These are phyloP conservation scores for Prolemur simus DNA, from an alignment of 2,113 vertebrate genomes.

Conservation along the genomic window DNA sequence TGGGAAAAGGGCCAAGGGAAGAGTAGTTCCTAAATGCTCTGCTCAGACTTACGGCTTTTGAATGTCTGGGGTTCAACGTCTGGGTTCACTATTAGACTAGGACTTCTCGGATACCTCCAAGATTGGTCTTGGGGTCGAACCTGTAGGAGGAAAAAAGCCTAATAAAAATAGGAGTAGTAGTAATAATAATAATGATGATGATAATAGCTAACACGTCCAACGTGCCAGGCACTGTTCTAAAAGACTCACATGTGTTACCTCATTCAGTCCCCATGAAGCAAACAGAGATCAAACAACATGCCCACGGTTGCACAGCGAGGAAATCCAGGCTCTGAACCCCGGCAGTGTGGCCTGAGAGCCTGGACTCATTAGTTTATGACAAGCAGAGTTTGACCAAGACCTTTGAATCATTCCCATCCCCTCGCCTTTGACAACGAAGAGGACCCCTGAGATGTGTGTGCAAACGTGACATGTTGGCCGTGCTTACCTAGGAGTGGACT, in stretches of 20 bases:
- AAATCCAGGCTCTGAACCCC: not conserved
- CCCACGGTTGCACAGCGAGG: accelerated
- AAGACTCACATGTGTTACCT: not conserved
- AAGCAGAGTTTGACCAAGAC: not conserved
- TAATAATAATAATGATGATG: too few species aligned
- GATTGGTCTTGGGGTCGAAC: not conserved
- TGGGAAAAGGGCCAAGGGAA: too few species aligned
- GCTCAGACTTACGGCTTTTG: not conserved
- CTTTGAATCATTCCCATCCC: not conserved
- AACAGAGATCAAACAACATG: not conserved
- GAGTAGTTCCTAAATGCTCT: accelerated
- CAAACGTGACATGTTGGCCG: accelerated
- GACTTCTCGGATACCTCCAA: not conserved
- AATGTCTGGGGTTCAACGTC: accelerated
- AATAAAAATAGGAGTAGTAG: not conserved
- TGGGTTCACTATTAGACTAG: not conserved
- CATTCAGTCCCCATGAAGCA: not conserved
- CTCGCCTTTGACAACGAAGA: not conserved
- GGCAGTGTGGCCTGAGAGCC: not conserved
- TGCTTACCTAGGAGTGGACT: accelerated
- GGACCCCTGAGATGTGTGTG: not conserved
- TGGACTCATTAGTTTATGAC: not conserved
- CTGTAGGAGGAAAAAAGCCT: not conserved
- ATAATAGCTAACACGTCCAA: accelerated
- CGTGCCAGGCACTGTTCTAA: not conserved